Conservation (phyloP, 2,113 vertebrate genomes). For the Aspidoscelis tigris region DNA sequence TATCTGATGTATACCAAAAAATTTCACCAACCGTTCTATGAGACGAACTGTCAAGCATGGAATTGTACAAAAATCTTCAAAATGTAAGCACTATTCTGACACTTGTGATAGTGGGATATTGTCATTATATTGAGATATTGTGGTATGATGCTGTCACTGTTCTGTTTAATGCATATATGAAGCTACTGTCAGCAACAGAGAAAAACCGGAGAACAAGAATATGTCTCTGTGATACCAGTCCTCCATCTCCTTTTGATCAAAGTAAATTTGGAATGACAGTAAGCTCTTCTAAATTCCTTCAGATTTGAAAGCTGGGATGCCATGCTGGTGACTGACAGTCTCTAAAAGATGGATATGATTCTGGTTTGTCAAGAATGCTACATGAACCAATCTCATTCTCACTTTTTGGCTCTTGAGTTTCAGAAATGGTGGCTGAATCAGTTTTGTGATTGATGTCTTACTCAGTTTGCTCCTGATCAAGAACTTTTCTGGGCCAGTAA, state of each 20-base stretch:
- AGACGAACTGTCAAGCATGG: neutral
- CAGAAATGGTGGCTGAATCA: too few species aligned
- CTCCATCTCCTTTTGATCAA: conserved; percentile 12
- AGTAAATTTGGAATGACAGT: conserved; percentile 6
- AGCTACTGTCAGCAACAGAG: neutral
- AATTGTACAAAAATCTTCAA: neutral
- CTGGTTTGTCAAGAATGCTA: neutral
- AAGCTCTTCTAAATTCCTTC: neutral
- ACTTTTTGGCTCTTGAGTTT: neutral
- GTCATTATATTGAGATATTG: neutral
- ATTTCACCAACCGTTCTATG: neutral
- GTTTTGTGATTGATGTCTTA: neutral
- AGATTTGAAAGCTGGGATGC: neutral
- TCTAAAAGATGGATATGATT: neutral
- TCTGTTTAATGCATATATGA: neutral
- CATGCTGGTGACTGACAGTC: neutral
- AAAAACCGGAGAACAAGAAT: neutral
- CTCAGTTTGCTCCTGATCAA: neutral
- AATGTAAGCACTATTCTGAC: neutral
- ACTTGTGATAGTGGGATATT: neutral
- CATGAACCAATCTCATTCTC: neutral
- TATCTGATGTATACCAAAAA: neutral
- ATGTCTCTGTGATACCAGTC: neutral
- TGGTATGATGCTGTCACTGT: neutral
- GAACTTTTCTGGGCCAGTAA: neutral